phyloP scores from a whole-genome alignment of 2,113 vertebrate genomes.

The Heterotilapia buettikoferi region DNA sequence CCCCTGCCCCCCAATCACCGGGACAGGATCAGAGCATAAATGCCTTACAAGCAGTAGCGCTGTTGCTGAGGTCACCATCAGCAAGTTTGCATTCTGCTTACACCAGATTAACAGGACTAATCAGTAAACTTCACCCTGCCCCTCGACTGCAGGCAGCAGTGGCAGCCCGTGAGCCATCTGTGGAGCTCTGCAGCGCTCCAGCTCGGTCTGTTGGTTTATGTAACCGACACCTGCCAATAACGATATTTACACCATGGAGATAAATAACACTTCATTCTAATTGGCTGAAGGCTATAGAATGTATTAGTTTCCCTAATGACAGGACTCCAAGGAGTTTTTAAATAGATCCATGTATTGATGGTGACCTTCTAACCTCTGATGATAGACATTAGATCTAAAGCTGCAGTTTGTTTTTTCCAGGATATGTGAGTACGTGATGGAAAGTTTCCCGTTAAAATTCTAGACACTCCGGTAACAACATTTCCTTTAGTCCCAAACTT shows the following conservation, averaged over 20 bases:
- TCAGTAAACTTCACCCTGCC: neutral
- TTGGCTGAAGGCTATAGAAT: neutral
- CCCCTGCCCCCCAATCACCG: neutral
- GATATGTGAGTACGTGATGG: neutral
- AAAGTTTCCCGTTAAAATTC: neutral
- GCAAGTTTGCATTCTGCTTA: constrained; percentile 52
- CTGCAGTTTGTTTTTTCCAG: neutral
- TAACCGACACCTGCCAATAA: neutral
- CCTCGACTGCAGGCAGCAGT: neutral
- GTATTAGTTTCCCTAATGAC: neutral
- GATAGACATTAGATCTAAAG: neutral
- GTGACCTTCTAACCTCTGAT: neutral
- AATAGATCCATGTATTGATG: neutral
- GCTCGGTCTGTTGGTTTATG: neutral
- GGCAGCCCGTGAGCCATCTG: neutral
- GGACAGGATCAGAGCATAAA: constrained; percentile 38
- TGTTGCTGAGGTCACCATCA: constrained; percentile 42
- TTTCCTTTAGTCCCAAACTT: neutral
- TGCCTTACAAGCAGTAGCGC: constrained; percentile 31
- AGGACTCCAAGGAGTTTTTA: neutral
- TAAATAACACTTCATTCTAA: neutral
- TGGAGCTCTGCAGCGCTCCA: neutral
- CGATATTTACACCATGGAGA: neutral
- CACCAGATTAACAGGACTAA: constrained; percentile 15
- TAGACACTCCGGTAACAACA: neutral